A percentile compares a stretch with the other conserved stretches of the same genome.
These are phyloP conservation scores for Drosophila tropicalis DNA, from an alignment of 1,140 invertebrate species.

Conservation along the genomic window DNA sequence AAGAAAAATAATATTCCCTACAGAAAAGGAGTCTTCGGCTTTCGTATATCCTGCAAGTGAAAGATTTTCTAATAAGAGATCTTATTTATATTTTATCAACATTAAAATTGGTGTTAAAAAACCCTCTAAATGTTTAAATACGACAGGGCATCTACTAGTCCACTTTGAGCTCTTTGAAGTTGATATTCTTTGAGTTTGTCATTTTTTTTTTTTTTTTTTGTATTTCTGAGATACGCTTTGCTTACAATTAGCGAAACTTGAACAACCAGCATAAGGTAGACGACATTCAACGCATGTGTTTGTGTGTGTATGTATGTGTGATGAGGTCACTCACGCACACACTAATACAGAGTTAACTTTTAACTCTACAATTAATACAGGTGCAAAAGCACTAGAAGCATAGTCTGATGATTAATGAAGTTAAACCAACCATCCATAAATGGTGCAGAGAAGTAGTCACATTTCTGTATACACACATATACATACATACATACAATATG, in stretches of 20 bases:
- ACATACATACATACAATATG: neutral
- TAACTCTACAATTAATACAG: slow-evolving; percentile 4
- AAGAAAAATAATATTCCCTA: no score
- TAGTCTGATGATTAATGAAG: neutral
- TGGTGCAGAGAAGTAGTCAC: neutral
- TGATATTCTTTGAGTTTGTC: slow-evolving; percentile 34
- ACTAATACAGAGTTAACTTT: slow-evolving; percentile 13
- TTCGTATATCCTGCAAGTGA: neutral
- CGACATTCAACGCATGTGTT: slow-evolving; percentile 63
- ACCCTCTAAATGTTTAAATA: neutral
- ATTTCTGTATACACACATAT: neutral
- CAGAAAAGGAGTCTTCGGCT: no score
- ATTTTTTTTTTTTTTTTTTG: slow-evolving; percentile 24
- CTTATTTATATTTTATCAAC: no score
- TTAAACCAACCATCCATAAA: neutral
- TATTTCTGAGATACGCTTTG: slow-evolving; percentile 57
- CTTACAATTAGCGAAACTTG: slow-evolving; percentile 64
- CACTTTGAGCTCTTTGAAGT: neutral
- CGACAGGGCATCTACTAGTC: neutral
- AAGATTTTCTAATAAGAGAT: no score
- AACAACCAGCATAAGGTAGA: slow-evolving; percentile 58
- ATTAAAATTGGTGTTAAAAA: no score
- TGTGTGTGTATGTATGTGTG: slow-evolving; percentile 36
- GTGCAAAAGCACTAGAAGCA: slow-evolving; percentile 1
- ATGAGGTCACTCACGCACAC: slow-evolving; percentile 56